A percentile compares a stretch with the other conserved stretches of the same genome.
Conservation (phyloP, 2,113 vertebrate genomes). For the Cisticola juncidis region DNA sequence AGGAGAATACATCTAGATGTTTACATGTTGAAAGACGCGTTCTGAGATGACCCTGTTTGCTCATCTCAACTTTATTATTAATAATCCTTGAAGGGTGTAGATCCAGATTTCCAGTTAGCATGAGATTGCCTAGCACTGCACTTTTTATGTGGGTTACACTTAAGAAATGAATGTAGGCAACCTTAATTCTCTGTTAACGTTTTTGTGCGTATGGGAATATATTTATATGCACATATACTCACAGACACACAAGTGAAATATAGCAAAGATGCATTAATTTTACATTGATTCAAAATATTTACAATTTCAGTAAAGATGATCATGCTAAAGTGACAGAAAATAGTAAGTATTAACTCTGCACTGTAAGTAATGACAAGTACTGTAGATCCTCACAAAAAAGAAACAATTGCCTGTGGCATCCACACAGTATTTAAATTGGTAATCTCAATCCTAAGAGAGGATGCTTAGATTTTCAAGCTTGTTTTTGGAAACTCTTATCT, state of each 20-base stretch:
- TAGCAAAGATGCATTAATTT: slow-evolving; percentile 50
- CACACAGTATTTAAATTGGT: slow-evolving; percentile 41
- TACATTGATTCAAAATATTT: slow-evolving; percentile 65
- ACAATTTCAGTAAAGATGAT: slow-evolving; percentile 38
- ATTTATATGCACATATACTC: slow-evolving; percentile 20
- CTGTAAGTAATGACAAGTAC: slow-evolving; percentile 41
- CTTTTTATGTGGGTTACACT: not conserved
- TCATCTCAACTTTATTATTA: not conserved
- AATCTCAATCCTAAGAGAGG: slow-evolving; percentile 46
- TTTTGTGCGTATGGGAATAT: not conserved
- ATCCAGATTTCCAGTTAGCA: not conserved
- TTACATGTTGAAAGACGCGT: not conserved
- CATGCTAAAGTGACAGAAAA: not conserved
- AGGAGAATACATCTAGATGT: not conserved
- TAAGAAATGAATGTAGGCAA: not conserved
- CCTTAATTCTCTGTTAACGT: not conserved
- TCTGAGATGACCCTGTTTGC: not conserved
- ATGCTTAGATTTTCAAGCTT: slow-evolving; percentile 49
- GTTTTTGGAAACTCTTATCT: slow-evolving; percentile 33
- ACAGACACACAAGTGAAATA: slow-evolving; percentile 25
- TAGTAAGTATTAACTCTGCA: slow-evolving; percentile 37
- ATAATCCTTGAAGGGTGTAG: not conserved
- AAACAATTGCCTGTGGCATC: slow-evolving; percentile 33
- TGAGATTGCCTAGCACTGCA: not conserved
- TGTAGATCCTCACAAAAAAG: slow-evolving; percentile 7